These are phyloP conservation scores for Cryptophagus acutangulus DNA, from an alignment of 2,888 invertebrate species.

Conservation along the genomic window DNA sequence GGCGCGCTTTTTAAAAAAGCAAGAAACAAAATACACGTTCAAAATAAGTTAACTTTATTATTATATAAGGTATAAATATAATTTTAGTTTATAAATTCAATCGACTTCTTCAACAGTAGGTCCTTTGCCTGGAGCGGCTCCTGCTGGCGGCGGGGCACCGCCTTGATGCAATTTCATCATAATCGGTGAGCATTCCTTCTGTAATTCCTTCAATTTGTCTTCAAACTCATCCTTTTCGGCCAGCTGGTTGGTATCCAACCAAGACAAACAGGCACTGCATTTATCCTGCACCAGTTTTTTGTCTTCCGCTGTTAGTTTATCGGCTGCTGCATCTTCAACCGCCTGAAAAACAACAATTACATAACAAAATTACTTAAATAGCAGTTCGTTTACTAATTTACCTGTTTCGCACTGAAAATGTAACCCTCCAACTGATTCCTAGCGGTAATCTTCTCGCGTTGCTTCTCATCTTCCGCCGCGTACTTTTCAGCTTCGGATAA, in stretches of 20 bases:
- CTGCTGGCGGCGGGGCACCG: conserved; percentile 35
- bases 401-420: conserved; percentile 65
- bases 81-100: no score
- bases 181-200: conserved; percentile 69
- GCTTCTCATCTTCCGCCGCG: conserved; percentile 68
- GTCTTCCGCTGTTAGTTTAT: conserved; percentile 66
- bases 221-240: conserved; percentile 77
- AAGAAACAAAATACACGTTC: no score
- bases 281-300: conserved; percentile 63
- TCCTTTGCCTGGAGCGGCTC: conserved; percentile 41
- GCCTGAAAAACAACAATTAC: conserved; percentile 51
- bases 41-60: conserved; percentile 13
- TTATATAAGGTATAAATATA: no score
- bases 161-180: conserved; percentile 79
- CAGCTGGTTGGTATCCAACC: conserved; percentile 75
- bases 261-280: conserved; percentile 65
- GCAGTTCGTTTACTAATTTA: no score
- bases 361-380: no score
- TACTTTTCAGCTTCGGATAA: conserved; percentile 74
- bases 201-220: conserved; percentile 68
- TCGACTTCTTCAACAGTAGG: conserved; percentile 69
- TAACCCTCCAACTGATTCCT: conserved; percentile 77
- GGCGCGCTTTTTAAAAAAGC: no score
- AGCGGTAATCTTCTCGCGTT: conserved; percentile 61
- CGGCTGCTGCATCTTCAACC: conserved; percentile 58